phyloP scores from a whole-genome alignment of 1,140 invertebrate species.

The Drosophila orena region DNA sequence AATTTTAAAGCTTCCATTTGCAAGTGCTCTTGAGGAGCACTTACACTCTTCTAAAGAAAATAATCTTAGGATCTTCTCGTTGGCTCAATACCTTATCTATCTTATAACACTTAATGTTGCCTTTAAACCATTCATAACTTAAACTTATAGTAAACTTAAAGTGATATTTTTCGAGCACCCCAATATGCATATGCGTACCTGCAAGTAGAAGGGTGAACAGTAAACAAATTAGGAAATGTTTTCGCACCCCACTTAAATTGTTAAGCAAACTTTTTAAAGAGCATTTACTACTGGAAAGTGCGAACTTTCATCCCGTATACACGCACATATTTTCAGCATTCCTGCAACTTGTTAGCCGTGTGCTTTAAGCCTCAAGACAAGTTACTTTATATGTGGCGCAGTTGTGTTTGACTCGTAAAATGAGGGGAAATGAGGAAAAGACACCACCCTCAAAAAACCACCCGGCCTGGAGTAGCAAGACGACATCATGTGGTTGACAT shows the following conservation, averaged over 20 bases:
- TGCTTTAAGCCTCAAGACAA: constrained; percentile 32
- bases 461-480: constrained; percentile 24
- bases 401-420: constrained; percentile 47
- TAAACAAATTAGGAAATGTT: constrained; percentile 42
- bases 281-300: constrained; percentile 22
- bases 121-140: too few species aligned
- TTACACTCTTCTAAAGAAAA: too few species aligned
- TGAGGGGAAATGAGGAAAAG: not conserved
- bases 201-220: constrained; percentile 21
- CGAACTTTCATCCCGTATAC: constrained; percentile 13
- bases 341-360: constrained; percentile 32
- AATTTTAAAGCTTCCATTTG: too few species aligned
- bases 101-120: too few species aligned
- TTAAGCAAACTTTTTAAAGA: constrained; percentile 58
- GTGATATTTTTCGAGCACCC: too few species aligned
- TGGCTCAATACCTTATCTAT: too few species aligned
- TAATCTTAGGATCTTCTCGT: too few species aligned
- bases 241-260: constrained; percentile 42
- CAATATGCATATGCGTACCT: constrained; percentile 11
- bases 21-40: too few species aligned
- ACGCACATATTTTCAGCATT: constrained; percentile 35
- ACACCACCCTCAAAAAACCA: not conserved
- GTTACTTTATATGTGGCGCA: constrained; percentile 40
- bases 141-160: too few species aligned
- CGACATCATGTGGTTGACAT: constrained; percentile 76